Evolutionary conservation across 2,113 vertebrate species (phyloP).

Genomic region (Anser cygnoides): DNA sequence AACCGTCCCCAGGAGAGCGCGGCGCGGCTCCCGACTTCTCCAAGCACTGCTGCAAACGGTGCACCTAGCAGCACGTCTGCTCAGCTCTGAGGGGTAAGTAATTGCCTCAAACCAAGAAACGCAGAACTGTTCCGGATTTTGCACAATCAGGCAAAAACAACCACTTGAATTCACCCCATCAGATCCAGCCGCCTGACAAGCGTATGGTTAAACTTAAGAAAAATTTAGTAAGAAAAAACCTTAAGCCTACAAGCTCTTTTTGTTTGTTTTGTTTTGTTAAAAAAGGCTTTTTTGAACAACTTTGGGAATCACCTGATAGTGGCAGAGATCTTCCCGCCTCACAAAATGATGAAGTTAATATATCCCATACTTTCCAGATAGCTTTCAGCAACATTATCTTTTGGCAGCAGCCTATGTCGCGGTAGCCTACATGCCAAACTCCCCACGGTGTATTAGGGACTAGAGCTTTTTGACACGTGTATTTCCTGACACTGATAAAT

Average conservation of each 20-base stretch:
- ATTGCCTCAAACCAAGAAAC: no score
- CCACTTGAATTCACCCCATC: not conserved
- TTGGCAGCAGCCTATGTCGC: not conserved
- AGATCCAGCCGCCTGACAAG: not conserved
- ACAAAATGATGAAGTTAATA: not conserved
- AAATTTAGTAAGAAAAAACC: not conserved
- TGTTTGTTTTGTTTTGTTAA: not conserved
- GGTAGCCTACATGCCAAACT: not conserved
- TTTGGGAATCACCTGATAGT: not conserved
- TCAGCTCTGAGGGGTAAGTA: not conserved
- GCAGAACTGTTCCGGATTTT: not conserved
- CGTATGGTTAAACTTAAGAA: not conserved
- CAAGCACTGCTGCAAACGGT: not conserved
- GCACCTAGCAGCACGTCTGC: accelerated
- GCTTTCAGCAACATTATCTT: not conserved
- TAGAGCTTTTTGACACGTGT: accelerated
- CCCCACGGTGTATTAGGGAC: not conserved
- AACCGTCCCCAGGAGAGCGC: not conserved
- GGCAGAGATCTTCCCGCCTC: not conserved
- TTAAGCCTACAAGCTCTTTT: not conserved
- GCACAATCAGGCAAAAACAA: not conserved
- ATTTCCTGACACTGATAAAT: not conserved
- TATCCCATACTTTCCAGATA: not conserved
- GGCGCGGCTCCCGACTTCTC: not conserved
- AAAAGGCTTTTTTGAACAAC: not conserved